phyloP scores from a whole-genome alignment of 2,888 invertebrate genomes.

The Dusona sp. region DNA sequence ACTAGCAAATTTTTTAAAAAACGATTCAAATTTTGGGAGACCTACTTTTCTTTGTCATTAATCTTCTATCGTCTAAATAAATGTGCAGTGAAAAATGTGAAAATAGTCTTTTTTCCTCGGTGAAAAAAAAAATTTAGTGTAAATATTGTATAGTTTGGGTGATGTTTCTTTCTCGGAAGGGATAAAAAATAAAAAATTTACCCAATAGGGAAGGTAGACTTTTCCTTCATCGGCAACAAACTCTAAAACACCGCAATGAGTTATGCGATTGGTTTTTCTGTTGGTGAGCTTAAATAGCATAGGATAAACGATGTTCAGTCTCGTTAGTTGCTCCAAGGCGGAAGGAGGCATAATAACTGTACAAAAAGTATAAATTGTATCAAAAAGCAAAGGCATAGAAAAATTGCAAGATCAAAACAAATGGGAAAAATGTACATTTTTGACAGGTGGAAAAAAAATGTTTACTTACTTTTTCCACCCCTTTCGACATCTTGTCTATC shows the following conservation, averaged over 20 bases:
- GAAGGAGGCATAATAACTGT: slow-evolving; percentile 99
- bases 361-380: slow-evolving; percentile 74
- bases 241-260: slow-evolving; percentile 98
- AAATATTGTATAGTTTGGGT: no score
- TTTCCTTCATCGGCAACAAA: slow-evolving; percentile 99
- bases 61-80: no score
- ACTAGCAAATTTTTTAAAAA: no score
- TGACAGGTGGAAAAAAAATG: slow-evolving; percentile 3
- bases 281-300: slow-evolving; percentile 99
- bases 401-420: slow-evolving; percentile 18
- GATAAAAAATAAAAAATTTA: slow-evolving; percentile 81
- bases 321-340: slow-evolving; percentile 95
- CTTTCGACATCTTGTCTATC: slow-evolving; percentile 97
- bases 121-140: no score
- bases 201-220: slow-evolving; percentile 99
- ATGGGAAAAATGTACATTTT: neutral
- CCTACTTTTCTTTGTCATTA: no score
- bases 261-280: slow-evolving; percentile 92
- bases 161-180: neutral
- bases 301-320: slow-evolving; percentile 98
- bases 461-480: slow-evolving; percentile 95
- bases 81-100: no score
- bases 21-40: no score
- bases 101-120: no score
- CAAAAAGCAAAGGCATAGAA: slow-evolving; percentile 5